Evolutionary conservation across 1,140 invertebrate species (phyloP), one percentile per base, ranked within the genome.

Genomic region (Zaprionus ghesquierei): DNA sequence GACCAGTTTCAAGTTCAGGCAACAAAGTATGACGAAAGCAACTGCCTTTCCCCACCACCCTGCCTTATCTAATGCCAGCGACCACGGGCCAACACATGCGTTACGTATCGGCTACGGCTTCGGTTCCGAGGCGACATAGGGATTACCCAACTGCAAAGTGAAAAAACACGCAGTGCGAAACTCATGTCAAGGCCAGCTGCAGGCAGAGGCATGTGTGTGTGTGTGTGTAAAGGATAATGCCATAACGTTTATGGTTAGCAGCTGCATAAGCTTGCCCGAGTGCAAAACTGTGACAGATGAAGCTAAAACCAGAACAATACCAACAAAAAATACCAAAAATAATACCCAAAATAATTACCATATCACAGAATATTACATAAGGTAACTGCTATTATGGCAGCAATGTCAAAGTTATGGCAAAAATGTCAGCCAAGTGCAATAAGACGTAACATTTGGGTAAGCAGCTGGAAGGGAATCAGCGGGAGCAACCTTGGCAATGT

Each of bases 1-100:
- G 81, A 81, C 77, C 77, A 85, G 65, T 74, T 85, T 85, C 69
- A 85, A 85, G 81, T 80, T 85, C 81, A 81, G 27, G 51, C 50
- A 31, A 6, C 50, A 38, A 65, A 58, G 13, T 59, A 25, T 49
- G 69, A 70, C 55, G 55, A 50, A 38, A 23, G 61, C 59, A 51
- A 4, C 29, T 18, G 12, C 12, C n/a, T 6, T 2, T n/a, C 35
- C 2, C 13, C 12, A 12, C 13, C 13, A 35, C 13, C 3, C 31
- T 33, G 2, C 54, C 65, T 69, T 69, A 69, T 69, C 65, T 69
- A 69, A 69, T 51, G 49, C 29, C 64, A 27, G 23, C 12, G 20
- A 55, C 18, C 23, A 25, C 5, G 27, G 27, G n/a, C 50, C 15
- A 53, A 29, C 50, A 31, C 62, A 44, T 38, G 29, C 63, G 54